Conservation (phyloP, 2,888 invertebrate genomes). For the Epirrita christyi region DNA sequence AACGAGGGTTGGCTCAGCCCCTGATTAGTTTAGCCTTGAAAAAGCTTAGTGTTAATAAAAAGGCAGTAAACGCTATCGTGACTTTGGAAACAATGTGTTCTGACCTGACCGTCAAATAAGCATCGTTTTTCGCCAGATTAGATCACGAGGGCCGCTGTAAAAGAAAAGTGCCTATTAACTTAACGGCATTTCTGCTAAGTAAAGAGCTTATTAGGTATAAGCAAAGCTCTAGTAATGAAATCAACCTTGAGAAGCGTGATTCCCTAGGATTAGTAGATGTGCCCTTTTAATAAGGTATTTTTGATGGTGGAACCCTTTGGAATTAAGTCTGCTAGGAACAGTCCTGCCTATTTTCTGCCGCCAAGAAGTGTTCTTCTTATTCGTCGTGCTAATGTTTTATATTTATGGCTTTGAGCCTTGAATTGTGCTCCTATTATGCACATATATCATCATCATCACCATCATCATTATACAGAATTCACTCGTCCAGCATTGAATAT, state of each 20-base stretch:
- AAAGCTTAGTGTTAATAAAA: constrained; percentile 25
- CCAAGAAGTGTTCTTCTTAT: too few species aligned
- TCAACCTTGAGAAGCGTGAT: neutral
- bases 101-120: constrained; percentile 17
- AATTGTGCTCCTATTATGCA: too few species aligned
- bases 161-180: constrained; percentile 39
- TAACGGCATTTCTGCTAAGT: constrained; percentile 24
- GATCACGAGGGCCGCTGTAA: constrained; percentile 30
- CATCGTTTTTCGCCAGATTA: constrained; percentile 33
- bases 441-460: too few species aligned
- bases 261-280: neutral
- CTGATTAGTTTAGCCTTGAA: constrained; percentile 17
- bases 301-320: neutral
- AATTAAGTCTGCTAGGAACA: neutral
- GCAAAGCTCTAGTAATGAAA: neutral
- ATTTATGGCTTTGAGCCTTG: too few species aligned
- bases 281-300: neutral
- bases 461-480: too few species aligned
- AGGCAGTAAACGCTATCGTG: constrained; percentile 18
- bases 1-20: neutral
- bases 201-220: constrained; percentile 3
- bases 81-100: constrained; percentile 21
- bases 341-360: neutral
- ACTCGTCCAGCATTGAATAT: too few species aligned
- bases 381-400: too few species aligned